Base-by-base conservation (phyloP, 2,113 vertebrate genomes). In the Oceanodroma tethys region DNA sequence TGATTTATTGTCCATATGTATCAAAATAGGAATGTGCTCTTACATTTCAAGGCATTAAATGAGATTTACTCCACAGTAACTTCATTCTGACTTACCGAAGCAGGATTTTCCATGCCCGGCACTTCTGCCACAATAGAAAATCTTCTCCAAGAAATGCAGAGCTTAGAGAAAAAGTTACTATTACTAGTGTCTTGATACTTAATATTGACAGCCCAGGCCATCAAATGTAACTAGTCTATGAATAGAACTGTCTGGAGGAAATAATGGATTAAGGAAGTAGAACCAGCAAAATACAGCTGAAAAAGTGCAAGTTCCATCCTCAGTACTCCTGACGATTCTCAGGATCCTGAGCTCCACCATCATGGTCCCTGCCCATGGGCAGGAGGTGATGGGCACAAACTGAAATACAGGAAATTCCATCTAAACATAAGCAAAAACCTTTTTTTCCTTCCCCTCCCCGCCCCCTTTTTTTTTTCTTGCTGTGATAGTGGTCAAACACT, bases 31-130 rank as follows among this genome's bases (percentile, higher is more conserved):
- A 95, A 96, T 93, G 93, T 79, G 94, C 88, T 96, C 85, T 78
- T 89, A 93, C 34, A 1, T 95, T 96, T 92, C 76, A 66, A 94
- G 80, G 97, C 96, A 97, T 97, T 97, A 97, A 98, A 98, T 97
- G 87, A 95, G 97, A 97, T 97, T 97, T 96, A 96, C 94, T 97
- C 94, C 93, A 90, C 97, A 92, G 94, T 85, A 97, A 95, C 94
- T 97, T 96, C 91, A 95, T 94, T 95, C 97, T 91, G 92, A 95
- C 95, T 98, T 95, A 96, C 62, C 9, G 5, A 97, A 92, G 97
- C 94, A 96, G 95, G 97, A 97, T 97, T 97, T 97, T 40, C 96
- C 80, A 92, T 90, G 93, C 92, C 93, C 2, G 5, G 91, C 76
- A 93, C 93, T 95, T 94, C 90, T 96, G 81, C 81, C 86, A 97